Conservation (phyloP, 35 echinoderm and acorn worm species). For the Lytechinus pictus region DNA sequence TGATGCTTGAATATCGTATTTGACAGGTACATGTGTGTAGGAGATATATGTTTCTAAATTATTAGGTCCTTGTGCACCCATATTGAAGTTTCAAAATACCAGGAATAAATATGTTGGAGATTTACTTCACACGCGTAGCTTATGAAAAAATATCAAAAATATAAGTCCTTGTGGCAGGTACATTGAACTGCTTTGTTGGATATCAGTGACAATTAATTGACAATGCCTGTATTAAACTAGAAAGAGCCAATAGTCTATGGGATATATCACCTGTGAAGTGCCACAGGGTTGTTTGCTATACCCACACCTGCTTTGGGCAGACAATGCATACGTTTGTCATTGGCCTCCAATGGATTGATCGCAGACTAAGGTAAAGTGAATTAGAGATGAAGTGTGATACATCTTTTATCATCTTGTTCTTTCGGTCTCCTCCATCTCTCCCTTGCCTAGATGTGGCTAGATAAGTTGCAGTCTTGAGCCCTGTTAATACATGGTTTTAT, state of each 20-base stretch:
- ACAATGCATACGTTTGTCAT: neutral
- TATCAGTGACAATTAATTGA: no score
- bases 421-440: neutral
- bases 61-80: neutral
- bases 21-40: neutral
- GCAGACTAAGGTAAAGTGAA: neutral
- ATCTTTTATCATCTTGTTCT: neutral
- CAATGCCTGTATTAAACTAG: no score
- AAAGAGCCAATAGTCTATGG: no score
- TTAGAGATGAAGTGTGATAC: neutral
- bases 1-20: neutral
- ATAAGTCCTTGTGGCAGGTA: no score
- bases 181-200: no score
- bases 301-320: neutral
- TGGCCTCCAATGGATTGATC: neutral
- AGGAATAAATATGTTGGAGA: neutral
- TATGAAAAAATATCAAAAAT: no score
- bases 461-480: neutral
- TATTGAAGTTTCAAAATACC: neutral
- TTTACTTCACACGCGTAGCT: no score
- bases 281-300: neutral
- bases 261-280: neutral
- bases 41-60: neutral
- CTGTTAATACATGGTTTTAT: neutral
- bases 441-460: neutral